phyloP scores from a whole-genome alignment of 2,888 invertebrate genomes.

The Lapara coniferarum region DNA sequence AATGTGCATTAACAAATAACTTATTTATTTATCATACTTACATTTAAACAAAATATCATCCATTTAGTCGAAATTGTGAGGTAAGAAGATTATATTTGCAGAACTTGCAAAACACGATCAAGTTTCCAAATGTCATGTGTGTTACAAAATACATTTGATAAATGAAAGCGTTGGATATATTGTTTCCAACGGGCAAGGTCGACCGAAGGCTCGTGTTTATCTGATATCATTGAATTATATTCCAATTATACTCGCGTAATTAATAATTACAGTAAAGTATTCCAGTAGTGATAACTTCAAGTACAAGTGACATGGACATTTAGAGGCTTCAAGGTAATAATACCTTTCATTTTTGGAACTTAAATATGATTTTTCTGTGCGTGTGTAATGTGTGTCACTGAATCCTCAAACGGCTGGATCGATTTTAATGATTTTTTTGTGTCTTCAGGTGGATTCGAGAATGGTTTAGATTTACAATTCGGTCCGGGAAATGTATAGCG shows the following conservation, averaged over 20 bases:
- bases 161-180: constrained; percentile 20
- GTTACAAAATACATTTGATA: constrained; percentile 8
- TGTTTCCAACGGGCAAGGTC: constrained; percentile 4
- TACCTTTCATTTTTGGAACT: background rate
- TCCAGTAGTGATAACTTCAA: background rate
- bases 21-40: too few species aligned
- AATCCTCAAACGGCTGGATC: too few species aligned
- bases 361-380: background rate
- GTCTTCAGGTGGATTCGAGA: too few species aligned
- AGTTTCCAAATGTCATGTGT: constrained; percentile 6
- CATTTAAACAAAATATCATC: background rate
- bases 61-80: background rate
- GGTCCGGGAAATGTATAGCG: too few species aligned
- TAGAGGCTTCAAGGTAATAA: background rate
- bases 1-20: background rate
- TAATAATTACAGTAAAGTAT: constrained; percentile 29
- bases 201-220: constrained; percentile 1
- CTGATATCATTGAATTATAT: constrained; percentile 21
- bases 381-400: too few species aligned
- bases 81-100: background rate
- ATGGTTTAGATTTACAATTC: too few species aligned
- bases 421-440: background rate
- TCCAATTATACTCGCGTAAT: constrained; percentile 29
- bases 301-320: background rate
- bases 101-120: background rate